These are phyloP conservation scores for Apamea crenata DNA, from an alignment of 2,888 invertebrate genomes.

Conservation along the genomic window DNA sequence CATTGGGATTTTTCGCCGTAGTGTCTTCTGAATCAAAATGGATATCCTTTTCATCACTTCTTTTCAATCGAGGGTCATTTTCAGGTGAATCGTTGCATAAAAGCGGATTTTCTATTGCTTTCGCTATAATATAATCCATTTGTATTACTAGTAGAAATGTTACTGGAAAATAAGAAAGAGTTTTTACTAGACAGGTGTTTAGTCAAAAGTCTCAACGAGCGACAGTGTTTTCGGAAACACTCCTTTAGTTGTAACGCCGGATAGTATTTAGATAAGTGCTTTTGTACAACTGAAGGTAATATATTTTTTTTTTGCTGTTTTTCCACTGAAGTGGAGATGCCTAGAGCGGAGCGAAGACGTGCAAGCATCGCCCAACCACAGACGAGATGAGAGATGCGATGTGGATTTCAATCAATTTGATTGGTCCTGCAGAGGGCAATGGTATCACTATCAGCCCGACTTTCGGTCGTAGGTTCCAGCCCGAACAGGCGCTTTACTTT, in stretches of 20 bases:
- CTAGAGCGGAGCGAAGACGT: background rate
- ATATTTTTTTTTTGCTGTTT: background rate
- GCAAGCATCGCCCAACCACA: too few species aligned
- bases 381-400: background rate
- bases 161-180: constrained; percentile 30
- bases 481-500: too few species aligned
- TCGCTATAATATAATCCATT: constrained; percentile 16
- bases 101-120: constrained; percentile 2
- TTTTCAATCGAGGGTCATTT: constrained; percentile 8
- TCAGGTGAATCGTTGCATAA: constrained; percentile 9
- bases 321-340: background rate
- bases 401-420: background rate
- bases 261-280: too few species aligned
- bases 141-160: constrained; percentile 25
- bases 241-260: too few species aligned
- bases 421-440: background rate
- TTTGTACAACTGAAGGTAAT: too few species aligned
- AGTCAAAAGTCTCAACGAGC: background rate
- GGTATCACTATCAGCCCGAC: too few species aligned
- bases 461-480: too few species aligned
- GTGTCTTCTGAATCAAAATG: background rate
- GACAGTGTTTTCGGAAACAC: background rate
- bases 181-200: background rate
- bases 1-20: background rate
- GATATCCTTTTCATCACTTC: constrained; percentile 19